These are phyloP conservation scores for Drosophila eugracilis DNA, from an alignment of 1,140 invertebrate species.

Conservation along the genomic window DNA sequence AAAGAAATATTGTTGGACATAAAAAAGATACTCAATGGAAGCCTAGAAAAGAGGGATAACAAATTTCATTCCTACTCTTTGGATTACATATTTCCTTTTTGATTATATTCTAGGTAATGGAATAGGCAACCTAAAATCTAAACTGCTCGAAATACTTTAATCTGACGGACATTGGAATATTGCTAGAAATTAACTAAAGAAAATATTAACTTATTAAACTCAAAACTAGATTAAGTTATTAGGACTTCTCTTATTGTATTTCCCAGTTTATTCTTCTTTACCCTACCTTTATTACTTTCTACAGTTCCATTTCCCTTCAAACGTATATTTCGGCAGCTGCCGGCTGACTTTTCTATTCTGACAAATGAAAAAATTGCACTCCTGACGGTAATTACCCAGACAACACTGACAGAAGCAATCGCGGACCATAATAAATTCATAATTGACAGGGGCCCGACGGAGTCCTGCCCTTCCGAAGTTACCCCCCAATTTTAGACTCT, in stretches of 20 bases:
- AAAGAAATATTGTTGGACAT: too few relatives aligned
- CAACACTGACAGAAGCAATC: conserved; percentile 33
- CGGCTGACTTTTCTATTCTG: not conserved
- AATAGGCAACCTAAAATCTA: too few relatives aligned
- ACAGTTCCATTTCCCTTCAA: conserved; percentile 4
- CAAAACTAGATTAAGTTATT: too few relatives aligned
- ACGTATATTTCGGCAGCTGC: conserved; percentile 29
- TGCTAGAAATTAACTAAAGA: too few relatives aligned
- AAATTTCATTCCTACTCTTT: too few relatives aligned
- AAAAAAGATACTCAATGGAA: conserved; percentile 1
- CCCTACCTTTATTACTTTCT: not conserved
- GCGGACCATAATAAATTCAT: conserved; percentile 46
- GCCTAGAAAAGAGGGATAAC: not conserved
- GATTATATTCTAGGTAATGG: too few relatives aligned
- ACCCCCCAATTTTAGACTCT: not conserved
- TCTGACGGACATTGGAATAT: too few relatives aligned
- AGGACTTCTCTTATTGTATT: too few relatives aligned
- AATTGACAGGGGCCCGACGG: conserved; percentile 41
- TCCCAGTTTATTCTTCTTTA: not conserved
- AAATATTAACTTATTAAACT: too few relatives aligned
- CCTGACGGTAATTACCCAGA: conserved; percentile 34
- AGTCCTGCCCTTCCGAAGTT: not conserved
- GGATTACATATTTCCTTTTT: too few relatives aligned
- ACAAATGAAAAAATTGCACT: conserved; percentile 20
- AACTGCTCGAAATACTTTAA: too few relatives aligned